Percentiles rank a stretch among this genome's conserved stretches.
Evolutionary conservation across 2,797 vertebrate genomes (phyloP).

Genomic region (Salmo trutta): DNA sequence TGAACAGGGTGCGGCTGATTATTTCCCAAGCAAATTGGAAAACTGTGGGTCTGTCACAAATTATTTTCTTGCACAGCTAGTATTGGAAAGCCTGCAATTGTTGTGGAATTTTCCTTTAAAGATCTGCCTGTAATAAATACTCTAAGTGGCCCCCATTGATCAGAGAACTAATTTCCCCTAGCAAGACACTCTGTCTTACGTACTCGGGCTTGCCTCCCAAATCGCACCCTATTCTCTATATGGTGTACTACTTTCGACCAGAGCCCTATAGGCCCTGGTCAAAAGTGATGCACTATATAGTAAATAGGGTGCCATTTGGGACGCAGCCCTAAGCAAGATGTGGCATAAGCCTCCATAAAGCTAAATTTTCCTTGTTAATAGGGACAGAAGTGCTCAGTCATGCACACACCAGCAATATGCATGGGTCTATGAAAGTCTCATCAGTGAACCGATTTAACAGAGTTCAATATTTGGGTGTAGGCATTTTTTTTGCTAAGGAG

Average conservation of each 20-base stretch:
- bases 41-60: not conserved
- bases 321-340: not conserved
- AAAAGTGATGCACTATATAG: not conserved
- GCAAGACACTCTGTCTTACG: not conserved
- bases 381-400: not conserved
- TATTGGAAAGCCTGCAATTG: not conserved
- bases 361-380: not conserved
- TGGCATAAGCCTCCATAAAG: not conserved
- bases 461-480: not conserved
- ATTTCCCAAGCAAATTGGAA: not conserved
- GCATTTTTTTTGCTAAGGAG: not conserved
- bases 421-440: not conserved
- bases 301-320: not conserved
- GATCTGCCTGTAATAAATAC: slow-evolving; percentile 2
- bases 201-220: not conserved
- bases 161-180: not conserved
- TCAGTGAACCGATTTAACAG: not conserved
- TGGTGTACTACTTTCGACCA: no score
- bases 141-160: slow-evolving; percentile 18
- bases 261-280: no score
- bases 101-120: no score
- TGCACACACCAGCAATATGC: not conserved
- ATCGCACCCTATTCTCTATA: not conserved
- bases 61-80: not conserved
- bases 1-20: not conserved